These are phyloP conservation scores for Lasius fuliginosus DNA, from an alignment of 2,888 invertebrate species.

Conservation along the genomic window DNA sequence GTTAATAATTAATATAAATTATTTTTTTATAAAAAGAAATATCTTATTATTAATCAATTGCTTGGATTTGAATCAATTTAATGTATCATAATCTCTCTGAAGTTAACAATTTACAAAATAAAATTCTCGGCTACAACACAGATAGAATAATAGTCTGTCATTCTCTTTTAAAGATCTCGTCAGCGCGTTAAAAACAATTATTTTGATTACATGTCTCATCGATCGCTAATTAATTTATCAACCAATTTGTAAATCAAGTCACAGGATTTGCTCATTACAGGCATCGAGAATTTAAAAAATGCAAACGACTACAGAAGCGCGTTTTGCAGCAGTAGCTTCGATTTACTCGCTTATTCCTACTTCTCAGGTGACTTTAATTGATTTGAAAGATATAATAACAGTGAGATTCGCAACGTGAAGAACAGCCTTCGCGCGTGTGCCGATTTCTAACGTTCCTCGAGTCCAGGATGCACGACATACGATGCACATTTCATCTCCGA, in stretches of 20 bases:
- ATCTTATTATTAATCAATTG: neutral
- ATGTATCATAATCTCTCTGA: neutral
- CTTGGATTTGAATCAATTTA: neutral
- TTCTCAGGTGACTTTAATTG: conserved; percentile 68
- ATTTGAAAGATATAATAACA: conserved; percentile 58
- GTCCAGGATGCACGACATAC: conserved; percentile 51
- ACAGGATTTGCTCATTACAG: conserved; percentile 31
- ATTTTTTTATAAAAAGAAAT: neutral
- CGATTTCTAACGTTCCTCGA: conserved; percentile 47
- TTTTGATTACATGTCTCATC: conserved; percentile 4
- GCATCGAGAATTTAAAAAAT: conserved; percentile 33
- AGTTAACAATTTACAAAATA: neutral
- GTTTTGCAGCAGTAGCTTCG: conserved; percentile 14
- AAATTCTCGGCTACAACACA: neutral
- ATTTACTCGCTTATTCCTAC: conserved; percentile 50
- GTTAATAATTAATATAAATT: neutral
- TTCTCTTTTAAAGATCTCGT: neutral
- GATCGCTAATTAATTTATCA: conserved; percentile 19
- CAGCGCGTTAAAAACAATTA: neutral
- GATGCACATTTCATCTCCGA: conserved; percentile 46
- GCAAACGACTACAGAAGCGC: conserved; percentile 1
- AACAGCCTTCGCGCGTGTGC: conserved; percentile 61
- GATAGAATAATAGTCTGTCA: neutral
- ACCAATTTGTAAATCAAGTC: conserved; percentile 54
- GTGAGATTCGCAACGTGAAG: conserved; percentile 49